These are phyloP conservation scores for Oscheius sp. DNA, from an alignment of 1,140 invertebrate genomes.

Conservation along the genomic window DNA sequence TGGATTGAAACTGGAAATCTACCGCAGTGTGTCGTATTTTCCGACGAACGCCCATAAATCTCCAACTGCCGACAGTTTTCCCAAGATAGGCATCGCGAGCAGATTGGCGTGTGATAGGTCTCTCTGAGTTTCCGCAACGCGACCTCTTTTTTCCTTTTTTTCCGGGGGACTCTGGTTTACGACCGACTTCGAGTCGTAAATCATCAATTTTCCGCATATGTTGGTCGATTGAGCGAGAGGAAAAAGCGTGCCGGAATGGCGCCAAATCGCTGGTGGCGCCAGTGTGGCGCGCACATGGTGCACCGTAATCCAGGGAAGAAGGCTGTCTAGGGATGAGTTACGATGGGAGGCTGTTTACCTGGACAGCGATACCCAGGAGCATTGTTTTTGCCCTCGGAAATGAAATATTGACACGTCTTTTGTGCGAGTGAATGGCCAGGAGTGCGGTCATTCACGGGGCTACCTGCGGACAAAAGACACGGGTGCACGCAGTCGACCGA, in stretches of 20 bases:
- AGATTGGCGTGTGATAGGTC: neutral
- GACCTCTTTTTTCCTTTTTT: too few relatives aligned
- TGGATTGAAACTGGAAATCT: too few relatives aligned
- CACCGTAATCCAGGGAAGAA: too few relatives aligned
- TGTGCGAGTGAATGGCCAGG: neutral
- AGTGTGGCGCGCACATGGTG: neutral
- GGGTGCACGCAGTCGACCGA: neutral
- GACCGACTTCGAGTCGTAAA: neutral
- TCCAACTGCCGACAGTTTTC: neutral
- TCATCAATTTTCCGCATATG: neutral
- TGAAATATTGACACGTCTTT: conserved; percentile 13
- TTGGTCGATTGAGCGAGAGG: too few relatives aligned
- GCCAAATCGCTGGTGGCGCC: neutral
- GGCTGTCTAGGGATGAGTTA: too few relatives aligned
- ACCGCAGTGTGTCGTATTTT: neutral
- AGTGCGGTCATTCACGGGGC: neutral
- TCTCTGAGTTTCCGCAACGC: too few relatives aligned
- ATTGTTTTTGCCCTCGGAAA: neutral
- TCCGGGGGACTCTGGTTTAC: neutral
- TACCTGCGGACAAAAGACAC: neutral
- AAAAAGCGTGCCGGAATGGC: conserved; percentile 6
- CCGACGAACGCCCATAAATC: neutral
- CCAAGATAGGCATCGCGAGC: neutral
- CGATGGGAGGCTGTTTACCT: too few relatives aligned
- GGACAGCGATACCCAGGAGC: too few relatives aligned